phyloP scores from a whole-genome alignment of 30 jellyfish, hydroid and myxozoan genomes.

The Mastigias papua region DNA sequence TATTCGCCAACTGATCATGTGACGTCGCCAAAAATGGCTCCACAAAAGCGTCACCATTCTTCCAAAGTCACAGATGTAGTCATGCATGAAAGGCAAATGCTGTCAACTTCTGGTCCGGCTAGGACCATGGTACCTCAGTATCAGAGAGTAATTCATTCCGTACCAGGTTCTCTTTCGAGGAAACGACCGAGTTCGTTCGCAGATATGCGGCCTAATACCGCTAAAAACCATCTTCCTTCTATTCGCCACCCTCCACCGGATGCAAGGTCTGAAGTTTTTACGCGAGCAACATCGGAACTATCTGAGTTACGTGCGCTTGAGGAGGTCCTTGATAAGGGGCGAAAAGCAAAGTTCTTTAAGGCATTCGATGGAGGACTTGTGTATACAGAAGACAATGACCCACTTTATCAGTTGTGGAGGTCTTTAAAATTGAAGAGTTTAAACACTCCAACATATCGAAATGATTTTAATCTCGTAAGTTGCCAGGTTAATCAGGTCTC shows the following conservation, averaged over 20 bases:
- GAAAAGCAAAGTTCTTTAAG: slow-evolving; percentile 39
- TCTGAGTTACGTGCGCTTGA: slow-evolving; percentile 46
- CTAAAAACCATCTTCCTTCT: background rate
- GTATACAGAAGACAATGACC: slow-evolving; percentile 22
- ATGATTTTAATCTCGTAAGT: background rate
- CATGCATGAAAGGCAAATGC: background rate
- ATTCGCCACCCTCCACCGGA: slow-evolving; percentile 31
- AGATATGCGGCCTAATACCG: slow-evolving; percentile 4
- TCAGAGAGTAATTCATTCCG: slow-evolving; percentile 32
- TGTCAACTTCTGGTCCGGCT: slow-evolving; percentile 13
- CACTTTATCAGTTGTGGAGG: slow-evolving; percentile 34
- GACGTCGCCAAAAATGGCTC: slow-evolving; percentile 35
- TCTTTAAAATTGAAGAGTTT: slow-evolving; percentile 20
- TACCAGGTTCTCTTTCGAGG: slow-evolving; percentile 26
- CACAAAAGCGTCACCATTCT: slow-evolving; percentile 22
- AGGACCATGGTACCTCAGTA: slow-evolving; percentile 10
- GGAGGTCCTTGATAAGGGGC: slow-evolving; percentile 28
- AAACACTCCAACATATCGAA: background rate
- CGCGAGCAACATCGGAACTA: slow-evolving; percentile 6
- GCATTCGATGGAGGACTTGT: slow-evolving; percentile 26
- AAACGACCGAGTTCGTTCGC: slow-evolving; percentile 30
- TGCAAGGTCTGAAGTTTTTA: slow-evolving; percentile 1
- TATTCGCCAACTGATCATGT: slow-evolving; percentile 6
- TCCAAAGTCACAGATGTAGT: slow-evolving; percentile 15
- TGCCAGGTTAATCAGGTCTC: slow-evolving; percentile 35